Evolutionary conservation across 64 coral and sea anemone species (phyloP), one percentile per base, ranked within the genome.

Genomic region (Trachythela sp.): DNA sequence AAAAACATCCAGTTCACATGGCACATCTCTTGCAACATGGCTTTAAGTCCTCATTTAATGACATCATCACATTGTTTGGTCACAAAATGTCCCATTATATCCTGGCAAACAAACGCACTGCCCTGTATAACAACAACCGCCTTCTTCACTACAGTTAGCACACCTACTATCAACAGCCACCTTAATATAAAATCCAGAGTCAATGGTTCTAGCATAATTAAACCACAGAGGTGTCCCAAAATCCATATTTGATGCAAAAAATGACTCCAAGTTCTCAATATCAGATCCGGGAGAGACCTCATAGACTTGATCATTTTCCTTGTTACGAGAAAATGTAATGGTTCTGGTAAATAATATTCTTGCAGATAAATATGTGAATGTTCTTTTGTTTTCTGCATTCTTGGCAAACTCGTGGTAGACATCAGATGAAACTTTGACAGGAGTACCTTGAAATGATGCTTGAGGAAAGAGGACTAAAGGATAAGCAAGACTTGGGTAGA

Each of bases 401-500:
- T 87, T 84, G 2, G 96, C 96, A 91, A 99, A 94, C 20, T 83
- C 90, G 41, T 83, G 85, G 38, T 87, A 92, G 42, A 32, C 91
- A 42, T 93, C 48, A 20, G 93, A 85, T 32, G 86, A 83, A 88
- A 94, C 38, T 77, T 95, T 91, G 15, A 60, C 58, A 41, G 96
- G 96, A 9, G 89, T 90, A 42, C 96, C 96, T 48, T 60, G 18
- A 36, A 95, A 99, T 39, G 91, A 89, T 33, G 77, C 85, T 50
- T 91, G 52, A 29, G 96, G 96, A 72, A 99, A 99, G 18, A 99
- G 71, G 18, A 99, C 84, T 40, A 99, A 88, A 14, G 96, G 96
- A 84, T 95, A 91, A 13, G 88, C 50, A 27, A 91, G 58, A 15
- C 84, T 95, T 20, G 96, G 96, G 33, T 93, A 99, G 20, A 77